Conservation (phyloP, 2,113 vertebrate genomes). For the Podiceps cristatus region DNA sequence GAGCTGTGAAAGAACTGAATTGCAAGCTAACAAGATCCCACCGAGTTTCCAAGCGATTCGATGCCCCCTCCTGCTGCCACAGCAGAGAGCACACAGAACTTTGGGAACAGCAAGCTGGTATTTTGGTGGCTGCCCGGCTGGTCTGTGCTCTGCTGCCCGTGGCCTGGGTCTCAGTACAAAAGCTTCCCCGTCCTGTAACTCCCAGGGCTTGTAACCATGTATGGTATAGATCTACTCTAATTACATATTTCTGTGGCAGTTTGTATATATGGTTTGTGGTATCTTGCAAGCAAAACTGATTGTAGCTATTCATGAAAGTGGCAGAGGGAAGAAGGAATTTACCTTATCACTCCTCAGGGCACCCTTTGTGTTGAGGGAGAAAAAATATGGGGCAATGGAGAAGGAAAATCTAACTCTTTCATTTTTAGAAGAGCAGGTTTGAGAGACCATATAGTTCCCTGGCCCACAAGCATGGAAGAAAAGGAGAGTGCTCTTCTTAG, state of each 20-base stretch:
- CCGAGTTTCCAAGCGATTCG: accelerated
- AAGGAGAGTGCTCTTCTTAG: accelerated
- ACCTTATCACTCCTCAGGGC: background rate
- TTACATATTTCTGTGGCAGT: background rate
- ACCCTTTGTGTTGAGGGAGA: background rate
- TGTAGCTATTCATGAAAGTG: background rate
- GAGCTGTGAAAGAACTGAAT: background rate
- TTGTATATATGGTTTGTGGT: background rate
- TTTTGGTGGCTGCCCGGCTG: accelerated
- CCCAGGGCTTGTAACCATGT: background rate
- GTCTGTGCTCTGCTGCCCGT: background rate
- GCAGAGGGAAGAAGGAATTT: background rate
- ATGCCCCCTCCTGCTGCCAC: background rate
- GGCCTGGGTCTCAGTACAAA: background rate
- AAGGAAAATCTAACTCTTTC: background rate
- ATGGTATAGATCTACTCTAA: background rate
- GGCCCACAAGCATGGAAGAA: background rate
- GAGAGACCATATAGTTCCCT: background rate
- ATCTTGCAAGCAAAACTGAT: background rate
- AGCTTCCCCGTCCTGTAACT: background rate
- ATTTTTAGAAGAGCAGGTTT: background rate
- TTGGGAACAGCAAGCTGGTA: background rate
- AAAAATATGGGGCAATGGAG: background rate
- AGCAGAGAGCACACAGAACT: background rate
- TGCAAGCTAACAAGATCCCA: background rate